Conservation (phyloP, 2,888 invertebrate genomes). For the Plemyria rubiginata region DNA sequence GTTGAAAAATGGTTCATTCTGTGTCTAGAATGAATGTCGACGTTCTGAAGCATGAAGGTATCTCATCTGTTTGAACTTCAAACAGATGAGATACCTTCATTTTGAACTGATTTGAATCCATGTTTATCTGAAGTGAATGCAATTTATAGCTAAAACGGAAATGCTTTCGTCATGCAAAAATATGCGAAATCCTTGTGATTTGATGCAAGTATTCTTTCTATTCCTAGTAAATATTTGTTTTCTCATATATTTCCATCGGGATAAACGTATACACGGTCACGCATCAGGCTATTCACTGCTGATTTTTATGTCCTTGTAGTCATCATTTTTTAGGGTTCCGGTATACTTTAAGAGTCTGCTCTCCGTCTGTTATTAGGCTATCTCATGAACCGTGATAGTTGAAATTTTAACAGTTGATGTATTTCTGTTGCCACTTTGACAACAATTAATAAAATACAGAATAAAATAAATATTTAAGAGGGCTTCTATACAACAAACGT, state of each 20-base stretch:
- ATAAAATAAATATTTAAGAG: too few relatives aligned
- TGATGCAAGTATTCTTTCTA: slow-evolving; percentile 8
- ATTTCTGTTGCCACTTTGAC: too few relatives aligned
- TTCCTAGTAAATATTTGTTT: slow-evolving; percentile 15
- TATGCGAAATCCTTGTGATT: slow-evolving; percentile 29
- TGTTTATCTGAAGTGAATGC: slow-evolving; percentile 23
- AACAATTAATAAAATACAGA: too few relatives aligned
- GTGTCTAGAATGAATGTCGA: background rate
- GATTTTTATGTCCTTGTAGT: too few relatives aligned
- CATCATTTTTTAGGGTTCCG: too few relatives aligned
- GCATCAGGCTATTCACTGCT: too few relatives aligned
- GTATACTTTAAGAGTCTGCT: too few relatives aligned
- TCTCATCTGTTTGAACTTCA: background rate
- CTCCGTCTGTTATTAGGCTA: too few relatives aligned
- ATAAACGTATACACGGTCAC: background rate
- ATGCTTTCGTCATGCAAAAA: slow-evolving; percentile 24
- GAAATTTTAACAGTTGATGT: too few relatives aligned
- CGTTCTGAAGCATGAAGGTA: background rate
- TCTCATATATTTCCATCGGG: background rate
- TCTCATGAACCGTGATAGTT: too few relatives aligned
- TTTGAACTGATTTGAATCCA: slow-evolving; percentile 14
- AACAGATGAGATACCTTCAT: too few relatives aligned
- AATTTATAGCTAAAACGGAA: slow-evolving; percentile 27
- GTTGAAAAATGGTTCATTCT: background rate
- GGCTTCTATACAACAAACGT: too few relatives aligned